Percentiles rank a stretch among this genome's conserved stretches.
phyloP scores from a whole-genome alignment of 64 coral and sea anemone species.

The Pocillopora damicornis region DNA sequence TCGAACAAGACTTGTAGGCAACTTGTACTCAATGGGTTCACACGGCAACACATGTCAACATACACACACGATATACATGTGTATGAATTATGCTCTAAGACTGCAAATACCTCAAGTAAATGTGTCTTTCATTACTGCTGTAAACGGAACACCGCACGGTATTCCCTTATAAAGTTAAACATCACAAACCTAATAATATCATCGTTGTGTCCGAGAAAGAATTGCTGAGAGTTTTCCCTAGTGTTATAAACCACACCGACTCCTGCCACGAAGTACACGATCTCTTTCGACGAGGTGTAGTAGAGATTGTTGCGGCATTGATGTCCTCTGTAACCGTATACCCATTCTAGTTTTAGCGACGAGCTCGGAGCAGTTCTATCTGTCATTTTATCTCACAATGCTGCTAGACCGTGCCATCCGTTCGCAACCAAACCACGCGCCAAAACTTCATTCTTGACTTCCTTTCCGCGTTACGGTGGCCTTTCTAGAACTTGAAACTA shows the following conservation, averaged over 20 bases:
- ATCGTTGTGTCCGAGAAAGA: constrained; percentile 96
- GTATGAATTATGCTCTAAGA: too few species aligned
- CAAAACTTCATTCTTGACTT: not conserved
- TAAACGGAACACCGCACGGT: not conserved
- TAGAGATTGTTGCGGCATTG: constrained; percentile 98
- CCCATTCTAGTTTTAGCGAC: constrained; percentile 93
- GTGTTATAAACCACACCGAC: constrained; percentile 92
- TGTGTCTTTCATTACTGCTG: not conserved
- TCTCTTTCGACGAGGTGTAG: constrained; percentile 76
- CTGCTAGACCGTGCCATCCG: not conserved
- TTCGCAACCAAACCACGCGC: not conserved
- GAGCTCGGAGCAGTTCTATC: constrained; percentile 95
- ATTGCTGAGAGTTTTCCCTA: constrained; percentile 80
- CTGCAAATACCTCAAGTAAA: not conserved
- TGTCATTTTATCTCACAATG: constrained; percentile 48
- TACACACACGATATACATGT: too few species aligned
- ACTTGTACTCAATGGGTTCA: not conserved
- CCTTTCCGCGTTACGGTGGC: constrained; percentile 3
- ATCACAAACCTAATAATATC: constrained; percentile 94
- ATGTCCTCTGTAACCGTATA: constrained; percentile 96
- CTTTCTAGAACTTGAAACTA: constrained; percentile 6
- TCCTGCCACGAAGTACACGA: constrained; percentile 99
- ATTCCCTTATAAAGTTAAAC: not conserved
- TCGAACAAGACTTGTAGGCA: not conserved
- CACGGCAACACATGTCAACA: constrained; percentile 21